phyloP scores from a whole-genome alignment of 2,797 vertebrate species.

The Rhadinocentrus ornatus region DNA sequence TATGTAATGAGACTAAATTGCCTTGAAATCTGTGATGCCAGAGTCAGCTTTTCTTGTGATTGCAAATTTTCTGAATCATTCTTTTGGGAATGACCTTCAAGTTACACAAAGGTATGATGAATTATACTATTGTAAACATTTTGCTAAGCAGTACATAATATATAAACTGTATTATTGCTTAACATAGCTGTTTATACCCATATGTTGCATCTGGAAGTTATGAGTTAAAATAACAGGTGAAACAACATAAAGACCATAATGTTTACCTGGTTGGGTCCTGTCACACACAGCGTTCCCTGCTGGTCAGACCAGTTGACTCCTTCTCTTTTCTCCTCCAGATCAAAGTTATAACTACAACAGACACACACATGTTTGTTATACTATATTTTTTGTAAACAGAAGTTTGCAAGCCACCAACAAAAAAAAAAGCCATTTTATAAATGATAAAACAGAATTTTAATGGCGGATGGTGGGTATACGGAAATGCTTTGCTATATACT shows the following conservation, averaged over 20 bases:
- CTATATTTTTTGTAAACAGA: conserved; percentile 9
- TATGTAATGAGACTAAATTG: not conserved
- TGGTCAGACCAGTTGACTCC: conserved; percentile 87
- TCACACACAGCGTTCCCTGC: conserved; percentile 76
- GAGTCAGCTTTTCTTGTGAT: too few relatives aligned
- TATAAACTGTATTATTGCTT: not conserved
- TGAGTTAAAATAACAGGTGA: not conserved
- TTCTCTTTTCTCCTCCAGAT: conserved; percentile 86
- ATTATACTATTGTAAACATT: not conserved
- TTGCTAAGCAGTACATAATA: not conserved
- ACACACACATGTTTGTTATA: conserved; percentile 15
- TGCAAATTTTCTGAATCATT: too few relatives aligned
- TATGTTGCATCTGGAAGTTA: not conserved
- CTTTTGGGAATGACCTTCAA: not conserved
- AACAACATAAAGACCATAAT: conserved; percentile 1
- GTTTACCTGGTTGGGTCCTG: conserved; percentile 84
- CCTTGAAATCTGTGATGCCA: not conserved
- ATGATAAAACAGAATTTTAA: conserved; percentile 29
- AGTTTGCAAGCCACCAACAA: conserved; percentile 17
- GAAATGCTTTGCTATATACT: not conserved
- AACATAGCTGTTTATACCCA: not conserved
- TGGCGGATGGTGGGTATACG: conserved; percentile 15
- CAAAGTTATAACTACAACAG: conserved; percentile 79
- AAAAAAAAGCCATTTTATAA: conserved; percentile 11
- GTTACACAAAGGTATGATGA: not conserved